phyloP scores from a whole-genome alignment of 2,888 invertebrate species.

The Strigamia crassipes region DNA sequence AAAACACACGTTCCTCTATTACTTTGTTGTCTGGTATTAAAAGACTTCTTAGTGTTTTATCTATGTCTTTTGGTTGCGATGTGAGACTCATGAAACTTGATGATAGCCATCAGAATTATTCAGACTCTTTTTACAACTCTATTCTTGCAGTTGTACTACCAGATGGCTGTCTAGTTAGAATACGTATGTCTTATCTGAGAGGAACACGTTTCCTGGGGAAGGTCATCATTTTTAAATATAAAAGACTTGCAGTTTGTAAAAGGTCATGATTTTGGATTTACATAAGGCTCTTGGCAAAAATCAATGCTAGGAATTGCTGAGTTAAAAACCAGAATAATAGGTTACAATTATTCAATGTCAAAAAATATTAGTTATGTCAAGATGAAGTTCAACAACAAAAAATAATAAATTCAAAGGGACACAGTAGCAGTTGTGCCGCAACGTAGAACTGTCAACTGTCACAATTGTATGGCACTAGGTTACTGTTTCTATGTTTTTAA shows the following conservation, averaged over 20 bases:
- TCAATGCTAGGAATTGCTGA: not conserved
- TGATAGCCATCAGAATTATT: constrained; percentile 40
- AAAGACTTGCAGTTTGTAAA: not conserved
- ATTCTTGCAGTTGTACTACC: not conserved
- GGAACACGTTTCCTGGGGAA: not conserved
- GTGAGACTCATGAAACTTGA: constrained; percentile 11
- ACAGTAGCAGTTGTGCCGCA: no score
- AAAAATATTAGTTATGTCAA: no score
- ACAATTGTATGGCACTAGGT: no score
- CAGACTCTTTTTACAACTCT: not conserved
- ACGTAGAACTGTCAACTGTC: no score
- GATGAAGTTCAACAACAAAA: no score
- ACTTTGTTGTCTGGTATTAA: not conserved
- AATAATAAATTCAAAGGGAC: no score
- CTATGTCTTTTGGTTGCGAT: not conserved
- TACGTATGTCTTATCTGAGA: not conserved
- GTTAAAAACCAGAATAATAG: not conserved
- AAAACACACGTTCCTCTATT: not conserved
- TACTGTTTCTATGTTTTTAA: no score
- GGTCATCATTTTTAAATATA: not conserved
- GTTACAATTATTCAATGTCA: no score
- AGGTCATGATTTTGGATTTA: not conserved
- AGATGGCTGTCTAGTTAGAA: not conserved
- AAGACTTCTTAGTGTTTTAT: not conserved
- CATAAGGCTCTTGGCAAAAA: not conserved